A percentile compares a stretch with the other conserved stretches of the same genome.
Conservation (phyloP, 2,113 vertebrate species). For the Lasiurus borealis region DNA sequence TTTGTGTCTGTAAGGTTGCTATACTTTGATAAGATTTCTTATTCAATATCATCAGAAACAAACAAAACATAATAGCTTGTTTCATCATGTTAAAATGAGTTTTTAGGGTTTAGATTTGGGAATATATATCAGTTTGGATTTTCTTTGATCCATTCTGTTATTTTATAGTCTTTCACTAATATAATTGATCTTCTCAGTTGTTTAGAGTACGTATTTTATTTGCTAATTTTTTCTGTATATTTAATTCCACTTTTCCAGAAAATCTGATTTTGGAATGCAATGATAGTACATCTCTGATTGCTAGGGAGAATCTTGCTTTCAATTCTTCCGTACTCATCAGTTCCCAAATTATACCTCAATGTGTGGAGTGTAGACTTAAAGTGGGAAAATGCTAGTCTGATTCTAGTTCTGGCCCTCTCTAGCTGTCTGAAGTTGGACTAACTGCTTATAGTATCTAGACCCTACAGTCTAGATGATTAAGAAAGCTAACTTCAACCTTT, state of each 20-base stretch:
- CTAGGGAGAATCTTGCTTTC: neutral
- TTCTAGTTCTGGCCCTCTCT: neutral
- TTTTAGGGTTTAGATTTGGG: slow-evolving; percentile 5
- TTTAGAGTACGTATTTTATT: slow-evolving; percentile 5
- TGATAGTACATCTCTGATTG: neutral
- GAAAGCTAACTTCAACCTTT: neutral
- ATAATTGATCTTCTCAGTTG: neutral
- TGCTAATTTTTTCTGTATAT: neutral
- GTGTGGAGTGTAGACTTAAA: neutral
- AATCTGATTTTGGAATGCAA: neutral
- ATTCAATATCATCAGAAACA: slow-evolving; percentile 6
- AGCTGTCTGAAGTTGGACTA: neutral
- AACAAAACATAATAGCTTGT: neutral
- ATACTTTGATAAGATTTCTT: neutral
- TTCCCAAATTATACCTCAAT: neutral
- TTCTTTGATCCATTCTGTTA: slow-evolving; percentile 44
- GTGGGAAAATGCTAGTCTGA: neutral
- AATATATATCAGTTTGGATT: neutral
- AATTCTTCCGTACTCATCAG: slow-evolving; percentile 15
- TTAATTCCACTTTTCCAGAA: slow-evolving; percentile 6
- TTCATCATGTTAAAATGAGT: slow-evolving; percentile 32
- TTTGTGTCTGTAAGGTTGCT: slow-evolving; percentile 21
- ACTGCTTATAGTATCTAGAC: neutral
- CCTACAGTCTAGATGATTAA: neutral
- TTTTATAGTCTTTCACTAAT: slow-evolving; percentile 11